phyloP scores from a whole-genome alignment of 92 coral and sea anemone genomes.

The Heteractis magnifica region DNA sequence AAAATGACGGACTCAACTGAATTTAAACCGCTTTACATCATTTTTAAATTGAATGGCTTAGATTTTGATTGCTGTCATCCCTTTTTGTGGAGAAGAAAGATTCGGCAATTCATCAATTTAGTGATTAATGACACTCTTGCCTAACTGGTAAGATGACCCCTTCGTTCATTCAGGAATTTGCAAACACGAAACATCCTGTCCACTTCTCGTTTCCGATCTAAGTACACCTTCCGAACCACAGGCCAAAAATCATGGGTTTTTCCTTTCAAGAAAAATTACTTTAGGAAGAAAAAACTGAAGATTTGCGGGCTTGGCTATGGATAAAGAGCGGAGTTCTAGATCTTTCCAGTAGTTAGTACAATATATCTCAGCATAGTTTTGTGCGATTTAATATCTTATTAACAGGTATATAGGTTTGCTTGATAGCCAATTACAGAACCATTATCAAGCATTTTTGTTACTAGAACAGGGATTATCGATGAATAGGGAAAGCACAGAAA shows the following conservation, averaged over 20 bases:
- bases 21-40: not conserved
- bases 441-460: conserved; percentile 34
- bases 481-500: conserved; percentile 15
- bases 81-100: not conserved
- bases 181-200: conserved; percentile 23
- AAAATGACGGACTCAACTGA: not conserved
- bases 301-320: not conserved
- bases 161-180: conserved; percentile 19
- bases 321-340: not conserved
- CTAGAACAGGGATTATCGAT: conserved; percentile 39
- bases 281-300: not conserved
- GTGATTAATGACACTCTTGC: conserved; percentile 16
- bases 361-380: not conserved
- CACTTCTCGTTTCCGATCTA: conserved; percentile 30
- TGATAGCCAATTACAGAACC: conserved; percentile 38
- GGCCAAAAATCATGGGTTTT: not conserved
- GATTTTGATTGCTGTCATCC: not conserved
- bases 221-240: conserved; percentile 8
- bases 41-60: not conserved
- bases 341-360: not conserved
- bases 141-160: conserved; percentile 27
- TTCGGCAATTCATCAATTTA: not conserved
- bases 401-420: conserved; percentile 17
- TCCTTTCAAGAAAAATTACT: no score
- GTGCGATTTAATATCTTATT: conserved; percentile 10